Evolutionary conservation across 2,113 vertebrate genomes (phyloP).

Genomic region (Xiphorhynchus elegans): DNA sequence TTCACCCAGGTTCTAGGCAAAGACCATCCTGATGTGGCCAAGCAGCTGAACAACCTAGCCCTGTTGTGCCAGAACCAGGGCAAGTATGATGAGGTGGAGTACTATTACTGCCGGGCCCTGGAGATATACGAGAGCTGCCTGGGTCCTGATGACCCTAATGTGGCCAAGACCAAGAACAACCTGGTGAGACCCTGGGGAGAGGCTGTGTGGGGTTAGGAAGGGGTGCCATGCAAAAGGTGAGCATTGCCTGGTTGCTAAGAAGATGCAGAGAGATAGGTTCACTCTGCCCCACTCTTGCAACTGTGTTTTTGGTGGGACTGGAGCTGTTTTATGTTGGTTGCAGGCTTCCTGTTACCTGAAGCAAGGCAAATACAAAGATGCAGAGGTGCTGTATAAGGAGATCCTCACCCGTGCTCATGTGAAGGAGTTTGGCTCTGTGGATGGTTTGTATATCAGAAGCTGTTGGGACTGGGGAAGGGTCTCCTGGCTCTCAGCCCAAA

Average conservation of each 20-base stretch:
- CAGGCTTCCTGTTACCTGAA: slow-evolving; percentile 98
- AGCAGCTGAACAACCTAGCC: slow-evolving; percentile 97
- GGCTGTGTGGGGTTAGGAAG: neutral
- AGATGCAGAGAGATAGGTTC: neutral
- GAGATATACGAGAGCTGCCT: slow-evolving; percentile 94
- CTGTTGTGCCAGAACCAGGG: slow-evolving; percentile 98
- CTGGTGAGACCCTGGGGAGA: slow-evolving; percentile 78
- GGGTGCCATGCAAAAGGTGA: neutral
- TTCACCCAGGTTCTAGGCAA: slow-evolving; percentile 88
- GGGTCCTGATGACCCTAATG: slow-evolving; percentile 93
- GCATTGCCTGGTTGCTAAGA: neutral
- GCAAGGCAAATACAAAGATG: slow-evolving; percentile 96
- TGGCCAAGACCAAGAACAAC: slow-evolving; percentile 99
- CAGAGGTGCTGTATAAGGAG: slow-evolving; percentile 96
- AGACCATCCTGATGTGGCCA: slow-evolving; percentile 97
- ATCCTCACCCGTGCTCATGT: slow-evolving; percentile 96
- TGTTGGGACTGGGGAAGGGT: neutral
- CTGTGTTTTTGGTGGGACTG: neutral
- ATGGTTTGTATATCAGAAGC: slow-evolving; percentile 82
- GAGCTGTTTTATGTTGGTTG: slow-evolving; percentile 11
- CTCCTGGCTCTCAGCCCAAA: neutral
- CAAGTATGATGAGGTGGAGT: slow-evolving; percentile 97
- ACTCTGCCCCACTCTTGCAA: neutral
- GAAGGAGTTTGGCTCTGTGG: slow-evolving; percentile 98
- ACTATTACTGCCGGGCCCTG: slow-evolving; percentile 94